Percentiles rank a stretch among this genome's conserved stretches.
These are phyloP conservation scores for Coptodon rendalli DNA, from an alignment of 2,113 vertebrate genomes.

Conservation along the genomic window DNA sequence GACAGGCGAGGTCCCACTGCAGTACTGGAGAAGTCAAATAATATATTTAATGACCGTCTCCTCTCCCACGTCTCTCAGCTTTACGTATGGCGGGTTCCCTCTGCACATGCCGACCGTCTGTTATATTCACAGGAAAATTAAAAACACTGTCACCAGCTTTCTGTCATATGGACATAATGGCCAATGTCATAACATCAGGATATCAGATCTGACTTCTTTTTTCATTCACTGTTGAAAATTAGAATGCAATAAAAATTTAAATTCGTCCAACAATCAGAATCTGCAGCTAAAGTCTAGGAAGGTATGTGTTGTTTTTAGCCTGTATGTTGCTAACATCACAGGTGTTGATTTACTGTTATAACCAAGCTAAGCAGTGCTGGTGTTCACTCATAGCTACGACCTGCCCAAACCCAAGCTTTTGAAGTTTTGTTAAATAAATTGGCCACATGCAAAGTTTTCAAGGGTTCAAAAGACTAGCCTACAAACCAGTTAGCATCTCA, in stretches of 20 bases:
- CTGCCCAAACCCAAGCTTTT: background rate
- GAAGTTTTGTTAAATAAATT: background rate
- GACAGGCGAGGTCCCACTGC: background rate
- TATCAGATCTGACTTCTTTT: background rate
- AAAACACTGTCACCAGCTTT: background rate
- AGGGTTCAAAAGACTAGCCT: background rate
- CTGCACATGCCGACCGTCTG: background rate
- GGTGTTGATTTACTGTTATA: background rate
- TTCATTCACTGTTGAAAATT: background rate
- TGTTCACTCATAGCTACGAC: background rate
- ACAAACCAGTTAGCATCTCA: rapidly evolving
- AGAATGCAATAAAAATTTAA: background rate
- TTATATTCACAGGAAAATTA: background rate
- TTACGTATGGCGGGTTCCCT: rapidly evolving
- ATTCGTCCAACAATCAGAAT: rapidly evolving
- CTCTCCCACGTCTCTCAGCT: background rate
- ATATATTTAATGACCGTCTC: background rate
- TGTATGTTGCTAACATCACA: background rate
- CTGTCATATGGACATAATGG: background rate
- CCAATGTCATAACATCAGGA: background rate
- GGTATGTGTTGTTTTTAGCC: background rate
- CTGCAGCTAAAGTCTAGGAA: background rate
- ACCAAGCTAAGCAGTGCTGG: background rate
- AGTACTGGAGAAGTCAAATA: background rate
- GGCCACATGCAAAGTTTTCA: background rate